These are phyloP conservation scores for Uropetala carovei DNA, from an alignment of 2,888 invertebrate species.

Conservation along the genomic window DNA sequence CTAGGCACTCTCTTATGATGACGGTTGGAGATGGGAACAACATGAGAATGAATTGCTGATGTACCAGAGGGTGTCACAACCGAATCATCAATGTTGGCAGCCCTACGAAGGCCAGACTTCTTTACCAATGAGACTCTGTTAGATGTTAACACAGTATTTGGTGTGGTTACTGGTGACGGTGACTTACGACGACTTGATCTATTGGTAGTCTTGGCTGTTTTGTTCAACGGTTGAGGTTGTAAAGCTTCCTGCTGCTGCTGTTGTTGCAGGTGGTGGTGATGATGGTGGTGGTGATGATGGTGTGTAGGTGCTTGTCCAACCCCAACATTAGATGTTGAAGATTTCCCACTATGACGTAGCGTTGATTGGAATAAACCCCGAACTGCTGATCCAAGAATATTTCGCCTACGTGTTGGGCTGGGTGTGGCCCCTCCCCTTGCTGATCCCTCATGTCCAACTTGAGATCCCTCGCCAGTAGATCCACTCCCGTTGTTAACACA, in stretches of 20 bases:
- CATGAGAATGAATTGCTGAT: slow-evolving; percentile 42
- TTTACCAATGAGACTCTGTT: slow-evolving; percentile 32
- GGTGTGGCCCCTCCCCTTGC: slow-evolving; percentile 54
- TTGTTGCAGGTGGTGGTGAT: slow-evolving; percentile 51
- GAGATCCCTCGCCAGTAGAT: slow-evolving; percentile 48
- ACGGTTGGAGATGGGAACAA: slow-evolving; percentile 35
- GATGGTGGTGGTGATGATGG: slow-evolving; percentile 45
- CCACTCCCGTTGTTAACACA: slow-evolving; percentile 58
- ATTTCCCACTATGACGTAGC: slow-evolving; percentile 46
- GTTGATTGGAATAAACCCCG: slow-evolving; percentile 61
- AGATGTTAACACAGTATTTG: background rate
- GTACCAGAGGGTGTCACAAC: slow-evolving; percentile 32
- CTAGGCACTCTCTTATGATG: slow-evolving; percentile 52
- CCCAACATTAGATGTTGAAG: slow-evolving; percentile 26
- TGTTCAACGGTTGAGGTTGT: slow-evolving; percentile 39
- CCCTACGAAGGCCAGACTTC: slow-evolving; percentile 29
- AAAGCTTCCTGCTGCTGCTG: slow-evolving; percentile 42
- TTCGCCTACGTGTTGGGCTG: slow-evolving; percentile 60
- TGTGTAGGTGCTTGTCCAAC: slow-evolving; percentile 21
- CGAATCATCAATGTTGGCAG: slow-evolving; percentile 38
- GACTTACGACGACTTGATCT: slow-evolving; percentile 47
- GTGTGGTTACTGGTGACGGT: slow-evolving; percentile 32
- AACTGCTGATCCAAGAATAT: slow-evolving; percentile 59
- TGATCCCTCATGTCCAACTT: slow-evolving; percentile 62
- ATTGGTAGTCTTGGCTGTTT: slow-evolving; percentile 1